Evolutionary conservation across 1,140 invertebrate genomes (phyloP), one percentile per base, ranked within the genome.

Genomic region (Coptotermes formosanus): DNA sequence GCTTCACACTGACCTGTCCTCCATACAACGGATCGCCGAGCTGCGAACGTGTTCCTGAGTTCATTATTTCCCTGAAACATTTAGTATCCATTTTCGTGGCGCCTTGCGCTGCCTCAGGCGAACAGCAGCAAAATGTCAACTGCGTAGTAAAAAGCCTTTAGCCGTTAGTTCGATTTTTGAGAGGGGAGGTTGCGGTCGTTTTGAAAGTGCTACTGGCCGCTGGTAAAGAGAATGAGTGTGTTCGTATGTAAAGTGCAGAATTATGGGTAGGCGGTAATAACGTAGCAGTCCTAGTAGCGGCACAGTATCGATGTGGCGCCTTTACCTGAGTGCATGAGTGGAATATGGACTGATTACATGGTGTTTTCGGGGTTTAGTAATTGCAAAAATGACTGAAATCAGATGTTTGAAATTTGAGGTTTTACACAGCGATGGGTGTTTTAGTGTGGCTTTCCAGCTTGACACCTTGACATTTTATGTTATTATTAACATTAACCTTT

Each of bases 141-240:
- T 30, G 25, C 2, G 64, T 14, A 30, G 64, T 25, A 25, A 6
- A n/a, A 75, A 30, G 64, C 64, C 64, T 75, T 64, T 75, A 30
- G 64, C 64, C 64, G n/a, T 75, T 75, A 75, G 3, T 75, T 75
- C 64, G 25, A 75, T 75, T 75, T 75, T 75, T 75, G 64, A 75
- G 64, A 64, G 19, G 59, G 59, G 21, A n/a, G 7, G 64, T 75
- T 75, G 64, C 1, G 25, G 64, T 75, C 64, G 64, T 75, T 30
- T 75, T 25, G n/a, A 30, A 75, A 75, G 21, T 64, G 64, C 16
- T 75, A 30, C n/a, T 30, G 25, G 3, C n/a, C 16, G 9, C 6
- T 9, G 21, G 21, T 23, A 75, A 23, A 75, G 64, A 30, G n/a
- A 75, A 75, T 8, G 16, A 0, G 1, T 0, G 25, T 75, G 64